Evolutionary conservation across 2,113 vertebrate species (phyloP).

Genomic region (Cyphomyrus discorhynchus): DNA sequence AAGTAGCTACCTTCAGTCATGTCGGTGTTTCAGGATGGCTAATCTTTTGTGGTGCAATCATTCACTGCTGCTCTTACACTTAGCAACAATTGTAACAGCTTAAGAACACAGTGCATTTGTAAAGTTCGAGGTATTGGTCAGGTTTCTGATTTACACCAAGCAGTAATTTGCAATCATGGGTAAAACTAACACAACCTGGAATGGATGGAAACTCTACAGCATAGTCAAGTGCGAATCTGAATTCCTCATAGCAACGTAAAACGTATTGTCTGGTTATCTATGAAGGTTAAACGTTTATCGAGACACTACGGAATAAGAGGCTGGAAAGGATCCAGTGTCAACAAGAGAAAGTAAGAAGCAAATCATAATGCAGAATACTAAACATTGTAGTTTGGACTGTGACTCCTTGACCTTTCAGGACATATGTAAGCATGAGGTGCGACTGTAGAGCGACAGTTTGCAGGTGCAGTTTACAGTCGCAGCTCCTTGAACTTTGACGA

Average conservation of each 20-base stretch:
- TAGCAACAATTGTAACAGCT: neutral
- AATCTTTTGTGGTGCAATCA: neutral
- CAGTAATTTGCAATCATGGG: neutral
- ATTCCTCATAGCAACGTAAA: neutral
- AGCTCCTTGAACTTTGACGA: neutral
- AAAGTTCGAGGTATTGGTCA: neutral
- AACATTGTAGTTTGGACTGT: neutral
- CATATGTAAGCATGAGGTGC: neutral
- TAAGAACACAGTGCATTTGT: neutral
- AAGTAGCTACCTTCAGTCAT: neutral
- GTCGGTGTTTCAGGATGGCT: neutral
- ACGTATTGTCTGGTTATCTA: neutral
- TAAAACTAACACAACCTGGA: neutral
- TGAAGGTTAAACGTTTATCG: constrained; percentile 2
- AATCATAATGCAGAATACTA: neutral
- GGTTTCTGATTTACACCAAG: neutral
- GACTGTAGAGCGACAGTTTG: neutral
- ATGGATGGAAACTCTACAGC: neutral
- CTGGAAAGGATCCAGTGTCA: constrained; percentile 13
- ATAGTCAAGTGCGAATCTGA: neutral
- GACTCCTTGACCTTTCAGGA: constrained; percentile 2
- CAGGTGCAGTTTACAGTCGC: neutral
- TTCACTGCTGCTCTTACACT: neutral
- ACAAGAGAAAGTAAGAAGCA: neutral
- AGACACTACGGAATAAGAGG: neutral